phyloP scores from a whole-genome alignment of 2,113 vertebrate species.

The Pteronura brasiliensis region DNA sequence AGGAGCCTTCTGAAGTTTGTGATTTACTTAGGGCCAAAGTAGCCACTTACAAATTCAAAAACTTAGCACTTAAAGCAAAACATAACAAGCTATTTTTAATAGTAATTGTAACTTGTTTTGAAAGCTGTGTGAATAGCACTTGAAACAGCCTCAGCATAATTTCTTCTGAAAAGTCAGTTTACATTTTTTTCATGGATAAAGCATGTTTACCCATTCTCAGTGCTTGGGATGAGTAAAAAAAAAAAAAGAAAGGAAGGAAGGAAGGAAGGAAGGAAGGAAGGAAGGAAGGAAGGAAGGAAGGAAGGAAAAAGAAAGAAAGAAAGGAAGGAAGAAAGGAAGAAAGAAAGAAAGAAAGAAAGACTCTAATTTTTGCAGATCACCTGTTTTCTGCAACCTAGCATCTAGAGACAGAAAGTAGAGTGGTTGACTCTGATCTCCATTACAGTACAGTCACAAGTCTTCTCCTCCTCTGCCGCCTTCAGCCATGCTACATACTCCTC shows the following conservation, averaged over 20 bases:
- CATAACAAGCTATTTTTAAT: neutral
- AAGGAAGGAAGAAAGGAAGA: no score
- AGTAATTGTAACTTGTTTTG: neutral
- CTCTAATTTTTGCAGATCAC: neutral
- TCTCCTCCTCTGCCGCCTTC: neutral
- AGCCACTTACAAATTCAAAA: neutral
- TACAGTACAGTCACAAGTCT: neutral
- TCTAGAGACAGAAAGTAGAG: neutral
- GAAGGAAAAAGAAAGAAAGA: no score
- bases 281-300: neutral
- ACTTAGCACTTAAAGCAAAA: neutral
- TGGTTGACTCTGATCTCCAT: neutral
- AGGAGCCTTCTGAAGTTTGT: neutral
- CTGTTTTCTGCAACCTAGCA: neutral
- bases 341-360: neutral
- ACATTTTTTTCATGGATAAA: neutral
- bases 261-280: no score
- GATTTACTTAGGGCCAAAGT: neutral
- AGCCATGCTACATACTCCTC: neutral
- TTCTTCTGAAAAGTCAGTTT: neutral
- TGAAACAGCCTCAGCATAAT: neutral
- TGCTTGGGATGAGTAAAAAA: neutral
- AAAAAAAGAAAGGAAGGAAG: no score
- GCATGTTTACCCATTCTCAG: neutral
- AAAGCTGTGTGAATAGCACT: neutral